Conservation (phyloP, 2,113 vertebrate species). For the Xerus inauris region DNA sequence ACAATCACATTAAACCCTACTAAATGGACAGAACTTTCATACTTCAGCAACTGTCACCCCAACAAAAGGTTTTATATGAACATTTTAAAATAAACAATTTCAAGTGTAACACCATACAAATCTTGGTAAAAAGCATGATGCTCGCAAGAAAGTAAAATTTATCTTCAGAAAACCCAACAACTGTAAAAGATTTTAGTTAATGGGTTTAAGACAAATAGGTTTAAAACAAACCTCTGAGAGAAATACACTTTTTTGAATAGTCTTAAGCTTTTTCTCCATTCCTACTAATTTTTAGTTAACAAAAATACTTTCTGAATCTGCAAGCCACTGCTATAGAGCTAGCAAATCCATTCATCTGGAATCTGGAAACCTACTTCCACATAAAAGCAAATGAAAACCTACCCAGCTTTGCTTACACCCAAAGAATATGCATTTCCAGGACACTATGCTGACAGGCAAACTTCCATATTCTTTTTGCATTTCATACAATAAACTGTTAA, state of each 20-base stretch:
- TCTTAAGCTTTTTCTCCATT: constrained; percentile 1
- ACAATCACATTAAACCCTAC: neutral
- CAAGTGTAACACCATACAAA: neutral
- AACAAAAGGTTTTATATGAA: neutral
- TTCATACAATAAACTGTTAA: neutral
- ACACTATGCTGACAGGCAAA: neutral
- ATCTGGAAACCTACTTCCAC: neutral
- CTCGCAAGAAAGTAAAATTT: neutral
- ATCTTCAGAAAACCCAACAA: neutral
- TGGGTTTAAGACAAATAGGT: neutral
- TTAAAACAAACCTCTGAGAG: neutral
- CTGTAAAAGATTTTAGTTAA: neutral
- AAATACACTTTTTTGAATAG: neutral
- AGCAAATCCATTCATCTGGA: neutral
- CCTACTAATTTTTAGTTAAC: neutral
- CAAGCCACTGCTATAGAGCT: neutral
- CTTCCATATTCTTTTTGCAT: neutral
- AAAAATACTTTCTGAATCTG: constrained; percentile 33
- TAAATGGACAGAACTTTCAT: neutral
- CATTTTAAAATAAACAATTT: constrained; percentile 45
- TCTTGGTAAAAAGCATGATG: neutral
- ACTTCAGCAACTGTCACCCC: neutral
- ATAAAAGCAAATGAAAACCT: neutral
- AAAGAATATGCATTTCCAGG: neutral
- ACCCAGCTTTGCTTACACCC: neutral